Evolutionary conservation across 2,888 invertebrate species (phyloP).

Genomic region (Yponomeuta malinellus): DNA sequence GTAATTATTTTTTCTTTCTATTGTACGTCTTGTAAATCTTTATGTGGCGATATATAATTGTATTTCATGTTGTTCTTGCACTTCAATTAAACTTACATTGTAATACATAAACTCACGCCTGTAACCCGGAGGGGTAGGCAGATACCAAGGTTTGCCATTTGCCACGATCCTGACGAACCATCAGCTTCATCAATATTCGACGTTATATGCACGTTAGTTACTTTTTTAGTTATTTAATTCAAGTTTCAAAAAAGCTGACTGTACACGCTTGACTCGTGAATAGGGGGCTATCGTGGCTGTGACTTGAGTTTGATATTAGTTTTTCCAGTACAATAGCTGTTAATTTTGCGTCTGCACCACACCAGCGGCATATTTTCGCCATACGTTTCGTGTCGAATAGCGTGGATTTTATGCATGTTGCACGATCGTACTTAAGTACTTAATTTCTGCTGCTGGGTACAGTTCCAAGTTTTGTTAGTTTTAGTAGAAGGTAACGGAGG

Average conservation of each 20-base stretch:
- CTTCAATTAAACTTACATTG: too few relatives aligned
- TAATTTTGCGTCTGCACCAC: neutral
- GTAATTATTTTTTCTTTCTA: too few relatives aligned
- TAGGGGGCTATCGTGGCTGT: slow-evolving; percentile 16
- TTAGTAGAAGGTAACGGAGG: neutral
- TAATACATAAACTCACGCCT: too few relatives aligned
- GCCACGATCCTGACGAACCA: too few relatives aligned
- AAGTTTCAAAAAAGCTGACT: neutral
- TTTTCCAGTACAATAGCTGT: neutral
- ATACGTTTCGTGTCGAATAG: neutral
- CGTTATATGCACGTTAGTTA: too few relatives aligned
- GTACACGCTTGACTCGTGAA: neutral
- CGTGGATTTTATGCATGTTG: slow-evolving; percentile 5
- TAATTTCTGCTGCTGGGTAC: neutral
- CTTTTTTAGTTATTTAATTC: too few relatives aligned
- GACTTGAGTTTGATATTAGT: slow-evolving; percentile 16
- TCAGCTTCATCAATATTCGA: too few relatives aligned
- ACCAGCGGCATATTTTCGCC: neutral
- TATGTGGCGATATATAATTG: too few relatives aligned
- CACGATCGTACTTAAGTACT: neutral
- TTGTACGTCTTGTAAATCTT: too few relatives aligned
- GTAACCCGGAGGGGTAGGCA: too few relatives aligned
- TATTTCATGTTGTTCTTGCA: too few relatives aligned
- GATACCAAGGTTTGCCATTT: too few relatives aligned
- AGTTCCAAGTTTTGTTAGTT: neutral